Evolutionary conservation across 2,113 vertebrate species (phyloP).

Genomic region (Agapornis roseicollis): DNA sequence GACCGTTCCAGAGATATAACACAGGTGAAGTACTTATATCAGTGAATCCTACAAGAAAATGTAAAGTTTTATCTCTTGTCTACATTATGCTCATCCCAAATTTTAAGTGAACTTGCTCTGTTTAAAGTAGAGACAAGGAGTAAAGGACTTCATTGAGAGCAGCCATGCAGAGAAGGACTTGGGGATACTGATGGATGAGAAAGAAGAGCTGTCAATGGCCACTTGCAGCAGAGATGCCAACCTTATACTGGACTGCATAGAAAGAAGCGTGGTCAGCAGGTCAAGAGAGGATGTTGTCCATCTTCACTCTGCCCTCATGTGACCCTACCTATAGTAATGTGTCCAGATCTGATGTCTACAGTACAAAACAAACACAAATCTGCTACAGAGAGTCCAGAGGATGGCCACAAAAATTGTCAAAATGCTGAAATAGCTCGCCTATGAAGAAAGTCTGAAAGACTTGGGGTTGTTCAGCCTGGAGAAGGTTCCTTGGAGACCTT

Average conservation of each 20-base stretch:
- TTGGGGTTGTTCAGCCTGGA: background rate
- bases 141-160: background rate
- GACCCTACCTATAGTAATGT: background rate
- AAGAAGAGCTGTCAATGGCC: background rate
- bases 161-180: background rate
- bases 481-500: background rate
- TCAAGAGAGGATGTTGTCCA: background rate
- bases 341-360: background rate
- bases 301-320: background rate
- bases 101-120: background rate
- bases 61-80: background rate
- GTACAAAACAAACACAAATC: background rate
- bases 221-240: background rate
- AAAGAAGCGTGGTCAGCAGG: background rate
- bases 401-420: background rate
- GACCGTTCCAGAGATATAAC: background rate
- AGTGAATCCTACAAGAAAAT: background rate
- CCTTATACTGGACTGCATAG: background rate
- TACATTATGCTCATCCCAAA: background rate
- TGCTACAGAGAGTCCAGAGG: background rate
- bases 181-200: background rate
- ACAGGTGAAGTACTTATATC: background rate
- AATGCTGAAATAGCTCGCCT: background rate
- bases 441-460: background rate
- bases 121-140: background rate